phyloP scores from a whole-genome alignment of 2,888 invertebrate species.

The Tipula vernalis region DNA sequence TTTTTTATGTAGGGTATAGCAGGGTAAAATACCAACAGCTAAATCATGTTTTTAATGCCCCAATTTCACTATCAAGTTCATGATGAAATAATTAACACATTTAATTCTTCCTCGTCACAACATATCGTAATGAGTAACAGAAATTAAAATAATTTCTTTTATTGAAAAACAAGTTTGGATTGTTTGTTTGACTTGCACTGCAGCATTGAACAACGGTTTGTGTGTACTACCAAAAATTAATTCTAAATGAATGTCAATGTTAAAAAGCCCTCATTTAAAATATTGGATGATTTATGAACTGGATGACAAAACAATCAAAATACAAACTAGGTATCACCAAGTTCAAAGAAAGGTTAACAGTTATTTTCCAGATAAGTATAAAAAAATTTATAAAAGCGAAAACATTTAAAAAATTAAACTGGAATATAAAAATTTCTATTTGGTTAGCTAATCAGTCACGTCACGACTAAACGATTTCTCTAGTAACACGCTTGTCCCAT shows the following conservation, averaged over 20 bases:
- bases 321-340: no score
- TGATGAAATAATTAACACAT: neutral
- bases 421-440: neutral
- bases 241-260: neutral
- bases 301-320: neutral
- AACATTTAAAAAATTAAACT: neutral
- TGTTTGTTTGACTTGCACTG: neutral
- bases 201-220: neutral
- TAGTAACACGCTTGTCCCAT: neutral
- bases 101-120: neutral
- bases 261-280: no score
- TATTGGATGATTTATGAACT: neutral
- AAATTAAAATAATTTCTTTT: neutral
- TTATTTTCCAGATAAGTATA: no score
- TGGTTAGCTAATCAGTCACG: neutral
- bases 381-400: neutral
- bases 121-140: neutral
- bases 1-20: neutral
- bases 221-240: neutral
- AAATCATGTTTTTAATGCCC: neutral
- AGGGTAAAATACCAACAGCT: neutral
- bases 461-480: neutral
- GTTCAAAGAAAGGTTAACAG: no score
- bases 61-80: constrained; percentile 4
- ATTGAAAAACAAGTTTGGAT: neutral